Percentiles rank a stretch among this genome's conserved stretches.
phyloP scores from a whole-genome alignment of 2,888 invertebrate species.

The Germaria angustata region DNA sequence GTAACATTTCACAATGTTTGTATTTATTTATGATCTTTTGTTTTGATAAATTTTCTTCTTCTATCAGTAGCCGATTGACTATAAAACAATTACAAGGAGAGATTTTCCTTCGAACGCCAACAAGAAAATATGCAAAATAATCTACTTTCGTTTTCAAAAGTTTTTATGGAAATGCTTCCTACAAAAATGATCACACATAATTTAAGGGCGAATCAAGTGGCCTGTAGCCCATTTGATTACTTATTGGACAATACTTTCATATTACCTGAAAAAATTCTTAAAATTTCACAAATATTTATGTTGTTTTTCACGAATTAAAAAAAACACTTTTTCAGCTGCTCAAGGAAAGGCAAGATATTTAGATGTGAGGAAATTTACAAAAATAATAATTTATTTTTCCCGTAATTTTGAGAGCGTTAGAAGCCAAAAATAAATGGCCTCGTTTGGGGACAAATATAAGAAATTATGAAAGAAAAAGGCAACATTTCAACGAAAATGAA shows the following conservation, averaged over 20 bases:
- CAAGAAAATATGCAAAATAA: background rate
- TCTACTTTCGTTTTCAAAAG: constrained; percentile 49
- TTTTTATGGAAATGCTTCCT: background rate
- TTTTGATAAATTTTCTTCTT: constrained; percentile 46
- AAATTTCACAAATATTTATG: background rate
- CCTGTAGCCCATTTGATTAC: background rate
- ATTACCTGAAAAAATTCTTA: background rate
- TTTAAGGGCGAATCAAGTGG: background rate
- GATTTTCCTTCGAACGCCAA: constrained; percentile 12
- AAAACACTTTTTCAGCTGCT: background rate
- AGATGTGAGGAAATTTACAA: background rate
- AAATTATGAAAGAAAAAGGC: constrained; percentile 18
- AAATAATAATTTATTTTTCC: background rate
- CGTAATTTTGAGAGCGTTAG: constrained; percentile 12
- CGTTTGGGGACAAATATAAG: constrained; percentile 50
- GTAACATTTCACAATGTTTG: constrained; percentile 53
- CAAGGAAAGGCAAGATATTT: background rate
- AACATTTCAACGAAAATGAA: background rate
- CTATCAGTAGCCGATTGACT: constrained; percentile 29
- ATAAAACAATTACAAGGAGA: constrained; percentile 27
- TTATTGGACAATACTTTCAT: constrained; percentile 4
- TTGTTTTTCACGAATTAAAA: background rate
- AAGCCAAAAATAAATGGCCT: constrained; percentile 60
- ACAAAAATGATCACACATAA: constrained; percentile 1
- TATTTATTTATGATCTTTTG: constrained; percentile 49